Evolutionary conservation across 2,888 invertebrate species (phyloP).

Genomic region (Invenusta paracnida): DNA sequence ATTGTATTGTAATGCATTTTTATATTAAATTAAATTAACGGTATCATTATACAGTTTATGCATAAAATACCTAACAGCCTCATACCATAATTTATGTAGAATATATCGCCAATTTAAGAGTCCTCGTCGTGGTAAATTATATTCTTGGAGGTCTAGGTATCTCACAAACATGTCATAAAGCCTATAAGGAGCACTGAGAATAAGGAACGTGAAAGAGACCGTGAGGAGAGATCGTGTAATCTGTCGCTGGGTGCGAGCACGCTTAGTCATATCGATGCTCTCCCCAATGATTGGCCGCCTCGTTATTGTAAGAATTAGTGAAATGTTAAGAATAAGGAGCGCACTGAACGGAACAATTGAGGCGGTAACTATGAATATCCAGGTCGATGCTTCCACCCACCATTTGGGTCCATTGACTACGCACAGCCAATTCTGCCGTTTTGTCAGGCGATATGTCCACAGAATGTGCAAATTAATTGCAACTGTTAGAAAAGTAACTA

Average conservation of each 20-base stretch:
- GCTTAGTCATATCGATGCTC: neutral
- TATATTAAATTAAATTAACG: too few species aligned
- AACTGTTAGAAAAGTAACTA: neutral
- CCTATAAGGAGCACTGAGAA: neutral
- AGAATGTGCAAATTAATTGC: neutral
- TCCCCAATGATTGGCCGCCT: neutral
- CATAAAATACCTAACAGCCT: too few species aligned
- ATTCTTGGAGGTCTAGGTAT: too few species aligned
- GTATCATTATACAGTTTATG: too few species aligned
- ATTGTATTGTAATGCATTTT: too few species aligned
- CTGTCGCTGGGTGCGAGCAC: neutral
- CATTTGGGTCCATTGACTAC: neutral
- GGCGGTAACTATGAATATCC: neutral
- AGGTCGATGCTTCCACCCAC: neutral
- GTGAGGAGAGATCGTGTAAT: neutral
- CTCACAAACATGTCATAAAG: too few species aligned
- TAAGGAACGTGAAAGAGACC: neutral
- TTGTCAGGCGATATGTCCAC: neutral
- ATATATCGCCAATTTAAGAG: too few species aligned
- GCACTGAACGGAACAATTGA: neutral
- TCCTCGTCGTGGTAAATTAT: too few species aligned
- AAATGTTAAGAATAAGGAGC: neutral
- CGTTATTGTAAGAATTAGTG: neutral
- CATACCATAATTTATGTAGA: too few species aligned
- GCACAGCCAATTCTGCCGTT: neutral